Conservation (phyloP, 2,113 vertebrate genomes). For the Pteronura brasiliensis region DNA sequence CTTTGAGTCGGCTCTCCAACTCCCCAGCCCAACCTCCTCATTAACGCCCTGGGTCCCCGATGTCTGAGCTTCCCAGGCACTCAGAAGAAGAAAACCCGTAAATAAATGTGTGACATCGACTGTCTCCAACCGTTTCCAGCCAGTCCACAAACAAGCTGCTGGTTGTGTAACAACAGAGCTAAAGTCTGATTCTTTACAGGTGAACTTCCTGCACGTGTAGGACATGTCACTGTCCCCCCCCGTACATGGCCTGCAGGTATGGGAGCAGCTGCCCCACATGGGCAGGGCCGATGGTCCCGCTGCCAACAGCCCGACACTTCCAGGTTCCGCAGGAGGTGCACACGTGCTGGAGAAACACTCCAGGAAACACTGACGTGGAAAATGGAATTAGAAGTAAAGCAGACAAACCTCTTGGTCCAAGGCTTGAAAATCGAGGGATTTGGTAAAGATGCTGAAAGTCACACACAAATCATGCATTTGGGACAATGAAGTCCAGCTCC, state of each 20-base stretch:
- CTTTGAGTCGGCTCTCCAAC: not conserved
- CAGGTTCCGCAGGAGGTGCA: accelerated
- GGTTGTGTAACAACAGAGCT: accelerated
- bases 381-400: not conserved
- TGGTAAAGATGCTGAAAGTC: too few species aligned
- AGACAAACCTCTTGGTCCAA: not conserved
- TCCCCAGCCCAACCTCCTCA: accelerated
- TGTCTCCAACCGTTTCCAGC: accelerated
- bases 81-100: not conserved
- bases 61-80: not conserved
- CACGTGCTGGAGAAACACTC: accelerated
- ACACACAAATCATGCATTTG: accelerated
- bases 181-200: accelerated
- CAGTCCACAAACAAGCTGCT: accelerated
- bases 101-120: not conserved
- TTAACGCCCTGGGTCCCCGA: not conserved
- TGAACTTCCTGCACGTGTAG: accelerated
- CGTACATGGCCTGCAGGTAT: not conserved
- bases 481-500: not conserved
- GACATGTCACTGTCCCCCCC: accelerated
- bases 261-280: not conserved
- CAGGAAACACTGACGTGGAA: not conserved
- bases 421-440: not conserved
- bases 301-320: accelerated
- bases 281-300: not conserved